phyloP scores from a whole-genome alignment of 2,113 vertebrate genomes.

The Esox niger region DNA sequence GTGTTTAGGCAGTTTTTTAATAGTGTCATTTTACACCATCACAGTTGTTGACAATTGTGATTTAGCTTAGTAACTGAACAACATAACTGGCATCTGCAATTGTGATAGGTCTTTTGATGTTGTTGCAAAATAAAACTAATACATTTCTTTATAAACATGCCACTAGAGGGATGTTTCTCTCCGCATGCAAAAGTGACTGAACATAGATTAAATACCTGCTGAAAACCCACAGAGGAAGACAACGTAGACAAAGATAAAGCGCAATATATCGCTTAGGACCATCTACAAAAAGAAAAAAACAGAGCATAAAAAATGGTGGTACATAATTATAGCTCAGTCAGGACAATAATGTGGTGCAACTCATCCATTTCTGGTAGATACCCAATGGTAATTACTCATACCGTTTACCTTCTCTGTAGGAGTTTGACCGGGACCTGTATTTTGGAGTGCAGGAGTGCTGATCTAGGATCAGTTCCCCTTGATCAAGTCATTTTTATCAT shows the following conservation, averaged over 20 bases:
- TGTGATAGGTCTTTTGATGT: neutral
- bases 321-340: neutral
- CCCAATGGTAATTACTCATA: neutral
- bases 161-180: neutral
- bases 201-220: slow-evolving; percentile 73
- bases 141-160: neutral
- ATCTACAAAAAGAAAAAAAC: slow-evolving; percentile 70
- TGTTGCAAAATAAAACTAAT: neutral
- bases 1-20: neutral
- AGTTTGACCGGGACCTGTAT: neutral
- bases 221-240: slow-evolving; percentile 95
- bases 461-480: too few relatives aligned
- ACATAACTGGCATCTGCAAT: neutral
- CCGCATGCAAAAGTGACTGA: neutral
- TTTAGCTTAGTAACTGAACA: neutral
- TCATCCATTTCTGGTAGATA: neutral
- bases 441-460: neutral
- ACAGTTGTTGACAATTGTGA: neutral
- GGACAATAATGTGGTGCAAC: neutral
- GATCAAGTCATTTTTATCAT: too few relatives aligned
- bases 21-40: neutral
- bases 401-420: neutral
- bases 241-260: slow-evolving; percentile 88
- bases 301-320: neutral
- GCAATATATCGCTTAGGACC: slow-evolving; percentile 87